These are phyloP conservation scores for Gobiocypris rarus DNA, from an alignment of 2,113 vertebrate species.

Conservation along the genomic window DNA sequence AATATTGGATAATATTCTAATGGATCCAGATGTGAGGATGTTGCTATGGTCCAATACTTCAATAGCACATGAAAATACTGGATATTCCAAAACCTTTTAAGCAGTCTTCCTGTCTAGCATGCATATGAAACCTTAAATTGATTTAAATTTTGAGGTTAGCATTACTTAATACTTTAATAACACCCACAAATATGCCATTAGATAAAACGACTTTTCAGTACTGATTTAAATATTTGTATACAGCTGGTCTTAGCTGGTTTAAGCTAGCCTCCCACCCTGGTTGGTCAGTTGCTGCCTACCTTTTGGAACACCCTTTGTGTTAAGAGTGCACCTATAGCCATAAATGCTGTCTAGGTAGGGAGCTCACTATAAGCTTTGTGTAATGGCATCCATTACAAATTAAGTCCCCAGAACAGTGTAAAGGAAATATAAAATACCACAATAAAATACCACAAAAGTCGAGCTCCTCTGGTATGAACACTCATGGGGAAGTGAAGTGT, in stretches of 20 bases:
- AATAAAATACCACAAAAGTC: no score
- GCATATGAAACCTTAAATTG: no score
- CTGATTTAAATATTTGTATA: neutral
- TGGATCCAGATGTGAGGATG: neutral
- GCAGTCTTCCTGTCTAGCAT: no score
- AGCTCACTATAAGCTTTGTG: neutral
- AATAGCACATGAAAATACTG: neutral
- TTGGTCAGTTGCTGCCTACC: neutral
- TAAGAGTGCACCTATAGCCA: no score
- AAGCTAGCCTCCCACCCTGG: neutral
- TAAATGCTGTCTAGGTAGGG: neutral
- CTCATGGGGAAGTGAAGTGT: slow-evolving; percentile 2
- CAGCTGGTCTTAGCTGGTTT: neutral
- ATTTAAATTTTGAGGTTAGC: neutral
- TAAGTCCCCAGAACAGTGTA: neutral
- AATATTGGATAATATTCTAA: neutral
- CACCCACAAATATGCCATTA: neutral
- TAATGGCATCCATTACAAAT: neutral
- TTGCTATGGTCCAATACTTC: neutral
- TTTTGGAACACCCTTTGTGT: no score
- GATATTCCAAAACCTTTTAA: no score
- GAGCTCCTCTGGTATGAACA: no score
- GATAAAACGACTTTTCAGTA: neutral
- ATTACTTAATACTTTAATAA: neutral
- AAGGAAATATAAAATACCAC: slow-evolving; percentile 7